Conservation (phyloP, 2,888 invertebrate genomes). For the Argynnis bischoffii region DNA sequence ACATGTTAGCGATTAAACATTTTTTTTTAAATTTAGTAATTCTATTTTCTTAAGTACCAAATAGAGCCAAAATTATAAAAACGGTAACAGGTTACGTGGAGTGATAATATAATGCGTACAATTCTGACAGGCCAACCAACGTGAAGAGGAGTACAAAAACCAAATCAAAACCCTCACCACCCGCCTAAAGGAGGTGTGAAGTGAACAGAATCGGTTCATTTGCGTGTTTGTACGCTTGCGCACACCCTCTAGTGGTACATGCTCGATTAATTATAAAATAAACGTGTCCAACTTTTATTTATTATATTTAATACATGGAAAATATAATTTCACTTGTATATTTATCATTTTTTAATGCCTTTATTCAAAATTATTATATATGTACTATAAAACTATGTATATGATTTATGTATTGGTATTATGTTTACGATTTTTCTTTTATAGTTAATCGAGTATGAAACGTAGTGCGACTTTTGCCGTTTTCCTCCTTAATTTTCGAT, state of each 20-base stretch:
- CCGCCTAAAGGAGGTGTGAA: slow-evolving; percentile 99
- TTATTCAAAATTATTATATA: too few species aligned
- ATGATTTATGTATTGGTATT: not conserved
- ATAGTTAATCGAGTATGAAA: slow-evolving; percentile 59
- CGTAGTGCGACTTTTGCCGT: slow-evolving; percentile 59
- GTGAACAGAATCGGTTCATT: slow-evolving; percentile 60
- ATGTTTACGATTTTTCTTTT: slow-evolving; percentile 26
- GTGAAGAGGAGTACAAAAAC: slow-evolving; percentile 99
- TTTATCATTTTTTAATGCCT: too few species aligned
- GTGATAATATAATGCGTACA: slow-evolving; percentile 52
- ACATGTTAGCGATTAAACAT: too few species aligned
- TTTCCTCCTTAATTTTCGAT: slow-evolving; percentile 45
- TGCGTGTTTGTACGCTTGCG: slow-evolving; percentile 70
- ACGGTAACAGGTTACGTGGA: slow-evolving; percentile 3
- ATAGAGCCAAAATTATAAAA: not conserved
- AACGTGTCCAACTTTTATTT: not conserved
- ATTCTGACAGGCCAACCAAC: slow-evolving; percentile 95
- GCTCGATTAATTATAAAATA: slow-evolving; percentile 40
- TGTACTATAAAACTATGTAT: too few species aligned
- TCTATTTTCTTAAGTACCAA: not conserved
- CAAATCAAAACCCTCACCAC: slow-evolving; percentile 99
- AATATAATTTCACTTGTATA: not conserved
- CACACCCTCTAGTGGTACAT: slow-evolving; percentile 54
- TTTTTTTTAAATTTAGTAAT: not conserved
- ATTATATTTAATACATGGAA: too few species aligned